Conservation (phyloP, 1,140 invertebrate genomes). For the Rhizoglyphus robini region DNA sequence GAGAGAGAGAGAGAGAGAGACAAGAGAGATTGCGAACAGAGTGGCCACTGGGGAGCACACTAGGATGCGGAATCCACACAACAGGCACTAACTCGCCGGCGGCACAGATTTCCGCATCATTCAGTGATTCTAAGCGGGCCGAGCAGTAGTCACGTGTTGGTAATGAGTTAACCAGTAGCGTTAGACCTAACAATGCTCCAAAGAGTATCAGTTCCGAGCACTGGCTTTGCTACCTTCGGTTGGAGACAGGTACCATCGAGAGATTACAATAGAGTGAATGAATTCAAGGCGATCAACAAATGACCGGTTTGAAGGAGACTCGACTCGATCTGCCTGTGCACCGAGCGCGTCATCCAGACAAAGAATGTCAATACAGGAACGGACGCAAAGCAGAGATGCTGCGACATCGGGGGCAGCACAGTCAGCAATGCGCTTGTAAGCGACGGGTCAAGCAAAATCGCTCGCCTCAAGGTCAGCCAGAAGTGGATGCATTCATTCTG, state of each 20-base stretch:
- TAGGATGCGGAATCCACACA: neutral
- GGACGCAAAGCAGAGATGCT: neutral
- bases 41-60: slow-evolving; percentile 1
- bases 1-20: too few species aligned
- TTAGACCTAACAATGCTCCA: neutral
- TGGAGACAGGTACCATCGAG: neutral
- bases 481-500: neutral
- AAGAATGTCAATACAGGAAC: slow-evolving; percentile 15
- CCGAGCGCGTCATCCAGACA: neutral
- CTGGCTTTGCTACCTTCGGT: neutral
- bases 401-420: neutral
- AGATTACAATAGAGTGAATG: neutral
- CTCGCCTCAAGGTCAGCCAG: slow-evolving; percentile 1
- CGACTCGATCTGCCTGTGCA: neutral
- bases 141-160: neutral
- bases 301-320: slow-evolving; percentile 1
- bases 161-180: neutral
- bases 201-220: neutral
- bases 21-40: neutral
- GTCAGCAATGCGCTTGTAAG: neutral
- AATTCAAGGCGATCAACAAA: slow-evolving; percentile 11
- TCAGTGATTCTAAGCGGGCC: neutral
- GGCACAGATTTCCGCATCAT: slow-evolving; percentile 1
- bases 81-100: neutral
- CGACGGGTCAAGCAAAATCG: neutral